phyloP scores from a whole-genome alignment of 2,888 invertebrate species.

The Conomelus anceps region DNA sequence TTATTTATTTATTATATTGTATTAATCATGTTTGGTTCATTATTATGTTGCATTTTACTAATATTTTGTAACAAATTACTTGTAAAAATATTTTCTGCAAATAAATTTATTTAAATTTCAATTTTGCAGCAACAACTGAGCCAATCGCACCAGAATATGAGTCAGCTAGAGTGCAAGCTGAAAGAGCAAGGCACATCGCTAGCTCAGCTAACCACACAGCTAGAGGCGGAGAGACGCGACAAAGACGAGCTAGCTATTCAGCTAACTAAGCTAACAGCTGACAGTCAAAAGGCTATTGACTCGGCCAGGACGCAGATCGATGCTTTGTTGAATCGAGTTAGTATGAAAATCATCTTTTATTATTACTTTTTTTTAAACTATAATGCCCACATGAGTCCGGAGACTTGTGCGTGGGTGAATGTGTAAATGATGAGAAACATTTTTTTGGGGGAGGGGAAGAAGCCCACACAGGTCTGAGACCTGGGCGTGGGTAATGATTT shows the following conservation, averaged over 20 bases:
- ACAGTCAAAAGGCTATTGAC: not conserved
- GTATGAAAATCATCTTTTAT: too few relatives aligned
- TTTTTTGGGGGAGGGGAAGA: too few relatives aligned
- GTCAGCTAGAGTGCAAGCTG: not conserved
- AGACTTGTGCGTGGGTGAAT: too few relatives aligned
- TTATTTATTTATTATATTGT: too few relatives aligned
- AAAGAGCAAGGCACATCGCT: not conserved
- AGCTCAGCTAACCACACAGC: not conserved
- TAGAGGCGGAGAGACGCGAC: not conserved
- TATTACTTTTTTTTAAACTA: too few relatives aligned
- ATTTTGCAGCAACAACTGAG: slow-evolving; percentile 1
- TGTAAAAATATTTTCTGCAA: too few relatives aligned
- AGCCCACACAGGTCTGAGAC: too few relatives aligned
- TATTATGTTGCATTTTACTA: too few relatives aligned
- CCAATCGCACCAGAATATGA: not conserved
- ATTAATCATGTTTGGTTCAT: too few relatives aligned
- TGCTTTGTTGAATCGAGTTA: not conserved
- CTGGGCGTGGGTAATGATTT: too few relatives aligned
- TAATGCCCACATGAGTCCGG: too few relatives aligned
- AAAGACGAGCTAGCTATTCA: not conserved
- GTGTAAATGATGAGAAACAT: not conserved
- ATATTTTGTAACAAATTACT: too few relatives aligned
- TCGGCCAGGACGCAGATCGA: not conserved
- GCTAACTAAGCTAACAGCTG: not conserved
- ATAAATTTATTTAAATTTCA: not conserved